phyloP scores from a whole-genome alignment of 2,797 vertebrate genomes.

The Botia kubotai region DNA sequence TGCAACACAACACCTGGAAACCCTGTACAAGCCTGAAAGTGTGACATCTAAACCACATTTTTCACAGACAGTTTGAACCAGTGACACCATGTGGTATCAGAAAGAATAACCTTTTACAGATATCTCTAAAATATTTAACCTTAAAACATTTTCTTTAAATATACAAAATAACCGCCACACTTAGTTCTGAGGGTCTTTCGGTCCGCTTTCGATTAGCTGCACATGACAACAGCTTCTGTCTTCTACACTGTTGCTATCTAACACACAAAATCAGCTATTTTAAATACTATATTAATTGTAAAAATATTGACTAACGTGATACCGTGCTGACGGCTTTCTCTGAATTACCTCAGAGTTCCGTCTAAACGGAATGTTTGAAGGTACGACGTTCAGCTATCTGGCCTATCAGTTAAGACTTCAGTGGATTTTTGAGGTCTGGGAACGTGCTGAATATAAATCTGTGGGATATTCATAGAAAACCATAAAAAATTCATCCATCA shows the following conservation, averaged over 20 bases:
- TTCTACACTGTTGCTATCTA: background rate
- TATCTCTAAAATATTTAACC: background rate
- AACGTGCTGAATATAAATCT: background rate
- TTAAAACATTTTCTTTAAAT: background rate
- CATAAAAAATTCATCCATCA: slow-evolving; percentile 35
- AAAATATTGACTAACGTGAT: too few relatives aligned
- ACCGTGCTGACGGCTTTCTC: too few relatives aligned
- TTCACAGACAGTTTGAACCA: slow-evolving; percentile 27
- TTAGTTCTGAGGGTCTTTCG: background rate
- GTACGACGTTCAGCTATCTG: background rate
- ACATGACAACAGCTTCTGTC: background rate
- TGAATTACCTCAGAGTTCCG: background rate
- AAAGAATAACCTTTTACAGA: slow-evolving; percentile 12
- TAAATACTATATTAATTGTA: too few relatives aligned
- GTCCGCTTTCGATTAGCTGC: background rate
- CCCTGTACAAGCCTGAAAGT: background rate
- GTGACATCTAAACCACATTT: slow-evolving; percentile 42
- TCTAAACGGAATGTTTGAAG: background rate
- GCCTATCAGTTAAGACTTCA: background rate
- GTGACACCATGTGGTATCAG: slow-evolving; percentile 56
- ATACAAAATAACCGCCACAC: background rate
- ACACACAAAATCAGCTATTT: background rate
- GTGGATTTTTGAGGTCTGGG: background rate
- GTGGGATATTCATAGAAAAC: slow-evolving; percentile 15
- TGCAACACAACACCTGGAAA: slow-evolving; percentile 36